phyloP scores from a whole-genome alignment of 2,797 vertebrate species.

The Falco columbarius region DNA sequence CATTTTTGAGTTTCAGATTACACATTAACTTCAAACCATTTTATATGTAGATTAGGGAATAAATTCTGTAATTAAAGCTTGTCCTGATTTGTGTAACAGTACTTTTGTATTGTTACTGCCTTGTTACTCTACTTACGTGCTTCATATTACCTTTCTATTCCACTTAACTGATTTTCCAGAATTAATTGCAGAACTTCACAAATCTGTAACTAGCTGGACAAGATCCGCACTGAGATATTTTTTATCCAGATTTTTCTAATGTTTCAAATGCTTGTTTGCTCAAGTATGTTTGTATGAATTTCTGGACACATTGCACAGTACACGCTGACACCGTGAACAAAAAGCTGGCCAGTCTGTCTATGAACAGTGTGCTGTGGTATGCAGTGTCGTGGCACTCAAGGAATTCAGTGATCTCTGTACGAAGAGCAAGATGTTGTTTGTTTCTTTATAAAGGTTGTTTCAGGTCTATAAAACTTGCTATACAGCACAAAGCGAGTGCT shows the following conservation, averaged over 20 bases:
- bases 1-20: not conserved
- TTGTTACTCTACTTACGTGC: not conserved
- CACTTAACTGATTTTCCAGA: not conserved
- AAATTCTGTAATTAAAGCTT: not conserved
- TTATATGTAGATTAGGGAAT: not conserved
- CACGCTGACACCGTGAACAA: not conserved
- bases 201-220: not conserved
- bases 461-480: not conserved
- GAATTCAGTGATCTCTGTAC: conserved; percentile 34
- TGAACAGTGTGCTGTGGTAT: conserved; percentile 46
- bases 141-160: not conserved
- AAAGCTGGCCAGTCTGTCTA: conserved; percentile 7
- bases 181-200: not conserved
- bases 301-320: not conserved
- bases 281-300: not conserved
- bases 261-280: not conserved
- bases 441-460: not conserved
- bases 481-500: not conserved
- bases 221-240: not conserved
- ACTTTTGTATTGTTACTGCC: not conserved
- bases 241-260: not conserved
- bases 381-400: conserved; percentile 60
- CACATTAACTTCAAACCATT: not conserved
- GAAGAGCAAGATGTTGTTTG: conserved; percentile 15
- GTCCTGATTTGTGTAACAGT: not conserved